phyloP scores from a whole-genome alignment of 2,797 vertebrate species.

The Halcyon chelicuti region DNA sequence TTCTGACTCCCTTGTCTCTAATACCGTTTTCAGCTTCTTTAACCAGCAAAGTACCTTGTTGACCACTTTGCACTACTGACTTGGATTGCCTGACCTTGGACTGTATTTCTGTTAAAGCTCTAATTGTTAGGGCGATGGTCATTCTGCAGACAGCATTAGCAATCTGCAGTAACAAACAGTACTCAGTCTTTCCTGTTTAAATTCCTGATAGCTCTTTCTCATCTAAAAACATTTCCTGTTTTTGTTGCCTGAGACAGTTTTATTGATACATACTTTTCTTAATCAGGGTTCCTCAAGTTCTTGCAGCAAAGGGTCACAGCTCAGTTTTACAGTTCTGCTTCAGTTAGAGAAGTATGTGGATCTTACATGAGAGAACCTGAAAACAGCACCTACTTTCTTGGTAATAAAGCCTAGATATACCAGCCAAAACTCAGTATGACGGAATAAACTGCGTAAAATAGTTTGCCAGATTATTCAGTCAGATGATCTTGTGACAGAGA shows the following conservation, averaged over 20 bases:
- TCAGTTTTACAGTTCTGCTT: neutral
- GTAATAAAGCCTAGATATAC: neutral
- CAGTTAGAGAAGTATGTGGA: neutral
- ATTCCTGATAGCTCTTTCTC: slow-evolving; percentile 41
- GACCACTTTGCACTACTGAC: neutral
- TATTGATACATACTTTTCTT: slow-evolving; percentile 38
- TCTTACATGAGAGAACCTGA: neutral
- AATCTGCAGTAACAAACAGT: slow-evolving; percentile 34
- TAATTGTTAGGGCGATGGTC: neutral
- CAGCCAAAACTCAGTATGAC: neutral
- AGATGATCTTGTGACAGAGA: neutral
- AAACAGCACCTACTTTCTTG: neutral
- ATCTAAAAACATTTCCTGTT: slow-evolving; percentile 60
- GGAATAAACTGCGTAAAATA: neutral
- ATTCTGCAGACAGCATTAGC: neutral
- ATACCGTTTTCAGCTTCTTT: neutral
- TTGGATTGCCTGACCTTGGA: neutral
- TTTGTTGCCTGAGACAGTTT: slow-evolving; percentile 30
- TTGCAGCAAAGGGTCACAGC: neutral
- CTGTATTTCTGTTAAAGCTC: neutral
- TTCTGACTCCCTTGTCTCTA: neutral
- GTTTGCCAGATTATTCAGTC: neutral
- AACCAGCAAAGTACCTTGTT: neutral
- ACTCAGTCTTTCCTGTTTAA: slow-evolving; percentile 60
- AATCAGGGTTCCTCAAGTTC: slow-evolving; percentile 27